Evolutionary conservation across 1,140 invertebrate species (phyloP).

Genomic region (Drosophila sechellia): DNA sequence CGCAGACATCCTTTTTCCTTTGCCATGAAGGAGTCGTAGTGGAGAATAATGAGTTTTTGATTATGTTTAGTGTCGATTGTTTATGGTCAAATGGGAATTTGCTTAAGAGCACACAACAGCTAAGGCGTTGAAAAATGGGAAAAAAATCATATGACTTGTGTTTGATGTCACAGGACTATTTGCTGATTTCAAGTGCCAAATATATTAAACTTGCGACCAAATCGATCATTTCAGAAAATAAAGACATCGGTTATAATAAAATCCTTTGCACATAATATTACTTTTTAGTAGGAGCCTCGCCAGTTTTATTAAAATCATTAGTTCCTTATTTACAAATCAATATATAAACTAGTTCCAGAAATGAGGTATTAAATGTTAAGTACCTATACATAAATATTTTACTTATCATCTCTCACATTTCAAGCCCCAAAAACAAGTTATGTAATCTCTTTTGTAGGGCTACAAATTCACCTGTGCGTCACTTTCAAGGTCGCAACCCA

Average conservation of each 20-base stretch:
- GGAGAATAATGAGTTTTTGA: conserved; percentile 21
- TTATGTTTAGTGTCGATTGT: conserved; percentile 37
- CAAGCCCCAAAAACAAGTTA: not conserved
- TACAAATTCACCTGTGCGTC: conserved; percentile 26
- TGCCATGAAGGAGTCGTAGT: conserved; percentile 3
- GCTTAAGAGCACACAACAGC: not conserved
- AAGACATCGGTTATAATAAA: not conserved
- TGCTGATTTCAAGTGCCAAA: not conserved
- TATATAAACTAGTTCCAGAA: too few species aligned
- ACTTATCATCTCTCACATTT: not conserved
- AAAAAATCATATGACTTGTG: not conserved
- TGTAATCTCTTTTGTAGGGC: not conserved
- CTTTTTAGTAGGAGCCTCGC: too few species aligned
- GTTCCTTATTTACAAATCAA: too few species aligned
- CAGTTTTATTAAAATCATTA: too few species aligned
- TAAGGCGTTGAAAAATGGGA: not conserved
- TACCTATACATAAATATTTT: too few species aligned
- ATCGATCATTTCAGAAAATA: not conserved
- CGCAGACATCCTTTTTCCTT: not conserved
- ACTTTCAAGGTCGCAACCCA: conserved; percentile 19
- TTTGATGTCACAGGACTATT: conserved; percentile 8
- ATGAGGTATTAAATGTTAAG: too few species aligned
- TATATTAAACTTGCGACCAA: not conserved
- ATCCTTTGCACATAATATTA: not conserved
- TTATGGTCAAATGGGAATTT: conserved; percentile 29